Base-by-base conservation (phyloP, 2,797 vertebrate species). In the Rhinella marina region DNA sequence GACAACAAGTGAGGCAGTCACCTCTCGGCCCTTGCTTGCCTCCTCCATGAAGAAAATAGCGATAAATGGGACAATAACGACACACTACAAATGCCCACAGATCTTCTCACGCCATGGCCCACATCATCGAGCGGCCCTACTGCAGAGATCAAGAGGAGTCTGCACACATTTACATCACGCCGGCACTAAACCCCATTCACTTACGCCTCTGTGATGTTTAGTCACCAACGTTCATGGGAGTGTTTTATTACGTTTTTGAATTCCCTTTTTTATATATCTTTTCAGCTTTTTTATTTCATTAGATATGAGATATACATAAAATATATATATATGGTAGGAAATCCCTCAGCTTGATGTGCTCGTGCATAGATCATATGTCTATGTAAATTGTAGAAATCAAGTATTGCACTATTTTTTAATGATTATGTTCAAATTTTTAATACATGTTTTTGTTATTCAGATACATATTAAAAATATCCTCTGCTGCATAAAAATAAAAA, bases 1-100 rank as follows among this genome's bases (percentile, higher is more conserved):
- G 92, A 94, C 94, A 93, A 92, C 90, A 92, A 93, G 91, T 91
- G 88, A 91, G 81, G 76, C 91, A 59, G 88, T 91, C 92, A 90
- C 93, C 92, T 93, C 87, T 90, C 89, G 91, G 87, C 88, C 73
- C 88, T 90, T 80, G 80, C 89, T 82, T 48, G 88, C 91, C 70
- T 13, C 91, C 90, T 79, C 54, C 70, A 48, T 27, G 73, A 79
- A 70, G 75, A 79, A 86, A 78, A 86, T 83, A 82, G 52, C 64
- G 88, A 83, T 86, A 78, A 79, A 86, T 83, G 73, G 70, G 29
- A 83, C 61, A 89, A 64, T 72, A 82, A 88, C 16, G 32, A 64
- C 56, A 87, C 57, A 82, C 54, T 56, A 62, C 41, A 54, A 66
- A 86, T 72, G 79, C 84, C 73, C 84, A 85, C n/a, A 85, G 73